Evolutionary conservation across 2,888 invertebrate genomes (phyloP), one percentile per base, ranked within the genome.

Genomic region (Nemoura dubitans): DNA sequence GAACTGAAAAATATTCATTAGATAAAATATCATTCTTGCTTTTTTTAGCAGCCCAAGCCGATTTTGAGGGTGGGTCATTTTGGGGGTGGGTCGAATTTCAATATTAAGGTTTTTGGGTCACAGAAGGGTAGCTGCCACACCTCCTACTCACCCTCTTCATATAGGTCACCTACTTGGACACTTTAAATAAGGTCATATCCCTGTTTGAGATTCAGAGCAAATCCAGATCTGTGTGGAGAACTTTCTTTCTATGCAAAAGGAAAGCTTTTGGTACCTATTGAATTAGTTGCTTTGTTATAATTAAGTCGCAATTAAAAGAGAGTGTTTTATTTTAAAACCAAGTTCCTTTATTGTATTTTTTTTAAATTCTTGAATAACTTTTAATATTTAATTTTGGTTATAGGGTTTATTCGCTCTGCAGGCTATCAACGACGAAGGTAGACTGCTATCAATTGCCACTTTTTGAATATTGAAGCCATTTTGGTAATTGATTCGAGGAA

Each of bases 401-500:
- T 36, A 3, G 36, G 10, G 36, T 36, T 36, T 3, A n/a, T n/a
- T n/a, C n/a, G n/a, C n/a, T n/a, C n/a, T n/a, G n/a, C n/a, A n/a
- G n/a, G n/a, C n/a, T n/a, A n/a, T n/a, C n/a, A n/a, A n/a, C n/a
- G 88, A 89, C 43, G 89, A 89, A 28, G 10, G 36, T 36, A 6
- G 36, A 36, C 10, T 36, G 36, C 36, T 10, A 36, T 36, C n/a
- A n/a, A n/a, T 36, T 36, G 36, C 36, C 36, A 36, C 10, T 10
- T 6, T 6, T 36, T 36, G 36, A 36, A 36, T 3, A 36, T 36
- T 36, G 36, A 6, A 94, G 95, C 88, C 94, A 95, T 89, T 97
- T 97, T 96, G 97, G 97, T 97, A 92, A 92, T 43, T 94, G 95
- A 90, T 92, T 97, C 89, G 93, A 94, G 86, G 95, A 36, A 96